Evolutionary conservation across 2,888 invertebrate species (phyloP).

Genomic region (Drosophila kokeensis): DNA sequence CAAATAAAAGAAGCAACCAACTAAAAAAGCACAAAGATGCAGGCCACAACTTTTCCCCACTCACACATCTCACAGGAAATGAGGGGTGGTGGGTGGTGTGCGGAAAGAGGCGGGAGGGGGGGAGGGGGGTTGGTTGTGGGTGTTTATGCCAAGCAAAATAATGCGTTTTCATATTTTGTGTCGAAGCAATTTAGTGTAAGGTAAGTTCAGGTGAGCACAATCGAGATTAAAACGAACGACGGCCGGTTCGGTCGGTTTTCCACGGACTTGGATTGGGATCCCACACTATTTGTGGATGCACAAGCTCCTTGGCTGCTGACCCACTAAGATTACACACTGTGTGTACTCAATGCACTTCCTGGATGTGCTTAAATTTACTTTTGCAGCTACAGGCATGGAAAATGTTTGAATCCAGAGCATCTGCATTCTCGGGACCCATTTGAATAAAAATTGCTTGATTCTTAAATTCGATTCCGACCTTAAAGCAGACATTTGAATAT

Average conservation of each 20-base stretch:
- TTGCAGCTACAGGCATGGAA: constrained; percentile 2
- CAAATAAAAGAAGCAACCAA: constrained; percentile 54
- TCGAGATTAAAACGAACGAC: constrained; percentile 26
- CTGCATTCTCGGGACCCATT: constrained; percentile 4
- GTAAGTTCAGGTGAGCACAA: constrained; percentile 47
- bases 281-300: constrained; percentile 26
- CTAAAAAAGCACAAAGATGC: constrained; percentile 44
- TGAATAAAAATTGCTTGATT: background rate
- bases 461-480: background rate
- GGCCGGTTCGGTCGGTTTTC: background rate
- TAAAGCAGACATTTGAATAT: background rate
- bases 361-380: constrained; percentile 23
- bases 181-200: constrained; percentile 53
- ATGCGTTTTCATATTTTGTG: constrained; percentile 62
- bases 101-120: background rate
- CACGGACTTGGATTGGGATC: background rate
- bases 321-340: constrained; percentile 38
- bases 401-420: background rate
- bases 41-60: constrained; percentile 58
- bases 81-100: background rate
- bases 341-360: background rate
- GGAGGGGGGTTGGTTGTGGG: too few relatives aligned
- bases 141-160: constrained; percentile 17
- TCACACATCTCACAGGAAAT: constrained; percentile 11
- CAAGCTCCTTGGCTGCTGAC: constrained; percentile 37